phyloP scores from a whole-genome alignment of 2,888 invertebrate genomes.

The Lordiphosa fenestrarum region DNA sequence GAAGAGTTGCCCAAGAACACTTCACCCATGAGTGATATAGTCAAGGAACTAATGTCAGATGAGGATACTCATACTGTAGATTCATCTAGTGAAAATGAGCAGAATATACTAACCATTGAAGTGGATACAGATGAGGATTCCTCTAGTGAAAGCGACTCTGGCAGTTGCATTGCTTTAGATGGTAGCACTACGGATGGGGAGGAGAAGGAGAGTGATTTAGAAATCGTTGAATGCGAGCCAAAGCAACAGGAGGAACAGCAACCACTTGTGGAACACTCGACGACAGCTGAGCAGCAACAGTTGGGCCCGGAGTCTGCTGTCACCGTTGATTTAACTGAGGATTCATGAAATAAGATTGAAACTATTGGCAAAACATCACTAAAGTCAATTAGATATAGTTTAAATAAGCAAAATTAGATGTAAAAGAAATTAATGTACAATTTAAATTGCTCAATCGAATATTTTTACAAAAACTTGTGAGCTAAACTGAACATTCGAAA shows the following conservation, averaged over 20 bases:
- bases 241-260: conserved; percentile 4
- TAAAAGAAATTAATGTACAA: no score
- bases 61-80: conserved; percentile 36
- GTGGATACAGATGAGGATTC: conserved; percentile 26
- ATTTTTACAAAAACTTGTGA: no score
- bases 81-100: conserved; percentile 33
- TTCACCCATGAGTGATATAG: conserved; percentile 42
- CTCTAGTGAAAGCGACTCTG: conserved; percentile 9
- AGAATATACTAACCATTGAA: conserved; percentile 56
- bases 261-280: no score
- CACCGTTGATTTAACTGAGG: conserved; percentile 60
- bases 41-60: conserved; percentile 53
- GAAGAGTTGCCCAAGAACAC: conserved; percentile 1
- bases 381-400: no score
- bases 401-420: no score
- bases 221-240: conserved; percentile 33
- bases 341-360: conserved; percentile 27
- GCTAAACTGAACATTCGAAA: no score
- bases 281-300: background rate
- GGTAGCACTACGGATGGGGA: conserved; percentile 21
- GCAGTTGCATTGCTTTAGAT: conserved; percentile 38
- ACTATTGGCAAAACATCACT: conserved; percentile 1
- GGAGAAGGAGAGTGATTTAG: conserved; percentile 38
- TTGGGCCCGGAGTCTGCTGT: background rate
- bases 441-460: no score